phyloP scores from a whole-genome alignment of 2,797 vertebrate species.

The Dendrocincla fuliginosa region DNA sequence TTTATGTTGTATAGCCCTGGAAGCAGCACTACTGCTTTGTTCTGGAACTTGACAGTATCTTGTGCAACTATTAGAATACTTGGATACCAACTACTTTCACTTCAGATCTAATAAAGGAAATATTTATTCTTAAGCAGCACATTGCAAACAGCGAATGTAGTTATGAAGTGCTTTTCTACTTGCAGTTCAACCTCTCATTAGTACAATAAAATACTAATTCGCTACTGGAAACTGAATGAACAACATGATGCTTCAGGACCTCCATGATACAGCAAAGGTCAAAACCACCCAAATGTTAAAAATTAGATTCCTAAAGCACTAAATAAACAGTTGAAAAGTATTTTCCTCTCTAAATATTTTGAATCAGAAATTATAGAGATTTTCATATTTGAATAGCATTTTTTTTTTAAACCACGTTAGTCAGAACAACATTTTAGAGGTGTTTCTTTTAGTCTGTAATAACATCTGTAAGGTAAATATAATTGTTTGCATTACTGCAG shows the following conservation, averaged over 20 bases:
- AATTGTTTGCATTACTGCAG: not conserved
- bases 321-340: not conserved
- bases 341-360: not conserved
- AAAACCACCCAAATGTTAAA: not conserved
- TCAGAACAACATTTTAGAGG: not conserved
- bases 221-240: not conserved
- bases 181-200: not conserved
- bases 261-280: not conserved
- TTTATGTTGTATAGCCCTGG: not conserved
- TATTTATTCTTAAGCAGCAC: not conserved
- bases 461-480: not conserved
- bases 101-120: not conserved
- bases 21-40: not conserved
- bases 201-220: not conserved
- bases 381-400: not conserved
- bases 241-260: not conserved
- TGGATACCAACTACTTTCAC: not conserved
- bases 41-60: not conserved
- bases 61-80: not conserved
- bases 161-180: not conserved
- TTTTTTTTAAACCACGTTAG: not conserved
- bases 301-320: not conserved
- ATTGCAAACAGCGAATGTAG: not conserved
- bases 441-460: not conserved
- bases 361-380: not conserved